phyloP scores from a whole-genome alignment of 2,888 invertebrate genomes.

The Theodoxus fluviatilis region DNA sequence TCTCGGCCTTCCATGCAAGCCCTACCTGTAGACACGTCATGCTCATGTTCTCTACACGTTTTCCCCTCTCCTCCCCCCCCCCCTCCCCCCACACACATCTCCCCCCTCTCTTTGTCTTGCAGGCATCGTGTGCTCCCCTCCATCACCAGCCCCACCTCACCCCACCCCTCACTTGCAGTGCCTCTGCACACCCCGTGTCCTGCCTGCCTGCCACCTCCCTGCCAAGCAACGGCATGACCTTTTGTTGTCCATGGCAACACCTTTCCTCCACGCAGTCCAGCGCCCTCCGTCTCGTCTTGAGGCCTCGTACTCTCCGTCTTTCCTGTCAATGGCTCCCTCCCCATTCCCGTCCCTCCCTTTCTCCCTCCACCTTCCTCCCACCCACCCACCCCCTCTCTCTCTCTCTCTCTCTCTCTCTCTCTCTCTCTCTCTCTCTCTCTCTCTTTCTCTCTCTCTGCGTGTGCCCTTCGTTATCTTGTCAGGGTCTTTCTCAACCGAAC shows the following conservation, averaged over 20 bases:
- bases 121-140: not conserved
- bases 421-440: not conserved
- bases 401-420: conserved; percentile 17
- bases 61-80: conserved; percentile 19
- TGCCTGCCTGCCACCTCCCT: not conserved
- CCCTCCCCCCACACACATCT: conserved; percentile 3
- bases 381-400: not conserved
- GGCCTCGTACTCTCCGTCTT: not conserved
- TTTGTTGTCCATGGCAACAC: too few relatives aligned
- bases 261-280: conserved; percentile 4
- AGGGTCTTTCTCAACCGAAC: not conserved
- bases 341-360: not conserved
- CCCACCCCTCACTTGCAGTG: not conserved
- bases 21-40: too few relatives aligned
- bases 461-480: not conserved
- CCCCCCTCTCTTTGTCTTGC: not conserved
- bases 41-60: conserved; percentile 25
- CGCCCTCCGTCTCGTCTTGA: conserved; percentile 30
- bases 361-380: not conserved
- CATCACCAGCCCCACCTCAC: not conserved
- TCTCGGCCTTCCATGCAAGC: too few relatives aligned
- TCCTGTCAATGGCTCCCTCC: not conserved
- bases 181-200: not conserved
- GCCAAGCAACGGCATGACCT: too few relatives aligned
- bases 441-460: not conserved